These are phyloP conservation scores for Hydrolagus colliei DNA, from an alignment of 2,797 vertebrate genomes.

Conservation along the genomic window DNA sequence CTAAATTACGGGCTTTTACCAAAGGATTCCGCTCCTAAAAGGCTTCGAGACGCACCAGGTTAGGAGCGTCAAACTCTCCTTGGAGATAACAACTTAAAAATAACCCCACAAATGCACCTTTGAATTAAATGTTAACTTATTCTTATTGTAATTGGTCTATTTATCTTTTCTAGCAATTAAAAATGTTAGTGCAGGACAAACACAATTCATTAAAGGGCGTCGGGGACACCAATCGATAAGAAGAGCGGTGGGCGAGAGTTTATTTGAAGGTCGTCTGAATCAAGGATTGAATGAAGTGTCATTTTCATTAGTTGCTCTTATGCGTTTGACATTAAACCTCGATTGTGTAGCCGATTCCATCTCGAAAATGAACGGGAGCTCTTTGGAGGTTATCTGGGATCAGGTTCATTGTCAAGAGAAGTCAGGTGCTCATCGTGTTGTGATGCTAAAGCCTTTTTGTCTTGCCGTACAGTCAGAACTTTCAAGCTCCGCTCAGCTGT, in stretches of 20 bases:
- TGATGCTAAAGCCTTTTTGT: background rate
- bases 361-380: background rate
- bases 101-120: background rate
- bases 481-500: too few species aligned
- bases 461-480: background rate
- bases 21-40: background rate
- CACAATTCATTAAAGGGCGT: background rate
- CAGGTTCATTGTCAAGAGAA: background rate
- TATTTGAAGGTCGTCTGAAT: background rate
- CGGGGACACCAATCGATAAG: too few species aligned
- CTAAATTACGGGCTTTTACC: background rate
- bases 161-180: too few species aligned
- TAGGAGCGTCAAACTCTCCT: background rate
- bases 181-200: background rate
- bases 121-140: background rate
- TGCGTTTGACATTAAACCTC: background rate
- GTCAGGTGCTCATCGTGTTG: background rate
- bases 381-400: conserved; percentile 14
- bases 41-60: background rate
- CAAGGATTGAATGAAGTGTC: background rate
- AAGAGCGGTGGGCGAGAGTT: background rate
- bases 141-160: background rate
- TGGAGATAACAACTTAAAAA: background rate
- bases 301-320: background rate
- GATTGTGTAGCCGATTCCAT: background rate